Base-by-base conservation (phyloP, 2,888 invertebrate genomes). In the Lingula anatina region DNA sequence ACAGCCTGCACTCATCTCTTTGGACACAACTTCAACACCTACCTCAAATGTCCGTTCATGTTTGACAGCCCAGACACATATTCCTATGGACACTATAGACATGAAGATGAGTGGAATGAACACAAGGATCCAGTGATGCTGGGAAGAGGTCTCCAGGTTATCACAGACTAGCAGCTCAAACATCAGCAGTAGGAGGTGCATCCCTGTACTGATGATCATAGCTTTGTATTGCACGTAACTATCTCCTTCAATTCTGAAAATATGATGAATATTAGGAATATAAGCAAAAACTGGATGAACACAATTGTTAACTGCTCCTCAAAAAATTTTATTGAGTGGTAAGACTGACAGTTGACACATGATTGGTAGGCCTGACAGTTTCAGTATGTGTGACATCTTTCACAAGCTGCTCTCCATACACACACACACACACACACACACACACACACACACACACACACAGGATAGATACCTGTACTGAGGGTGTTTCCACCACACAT, bases 161-260 rank as follows among this genome's bases (percentile, higher is more conserved):
- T 96, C 92, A 77, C 95, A 97, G 36, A 91, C 92, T 55, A 99
- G 81, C 57, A 96, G 79, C 78, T 97, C 96, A 80, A 99, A 99
- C 89, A 95, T 92, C 25, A 96, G 81, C 57, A 99, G 80, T 62
- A 97, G 89, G 54, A 96, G 81, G 76, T 99, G 97, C 68, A 97
- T 84, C 41, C 93, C 90, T 62, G 95, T 83, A 55, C 92, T 93
- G 73, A 97, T 92, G 53, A 97, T 81, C 96, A 99, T 97, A 18
- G 95, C 94, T 78, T 95, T 95, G 78, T 94, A 99, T 77, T 99
- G 97, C 36, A 94, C 88, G 76, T 95, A 93, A 5, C 94, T 90
- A 80, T 94, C 92, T 60, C 91, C 91, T 81, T 96, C 96, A 64
- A 92, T 80, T 75, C 96, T 90, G 79, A 44, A 82, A 80, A 24